These are phyloP conservation scores for Sinonovacula constricta DNA, from an alignment of 1,140 invertebrate species.

Conservation along the genomic window DNA sequence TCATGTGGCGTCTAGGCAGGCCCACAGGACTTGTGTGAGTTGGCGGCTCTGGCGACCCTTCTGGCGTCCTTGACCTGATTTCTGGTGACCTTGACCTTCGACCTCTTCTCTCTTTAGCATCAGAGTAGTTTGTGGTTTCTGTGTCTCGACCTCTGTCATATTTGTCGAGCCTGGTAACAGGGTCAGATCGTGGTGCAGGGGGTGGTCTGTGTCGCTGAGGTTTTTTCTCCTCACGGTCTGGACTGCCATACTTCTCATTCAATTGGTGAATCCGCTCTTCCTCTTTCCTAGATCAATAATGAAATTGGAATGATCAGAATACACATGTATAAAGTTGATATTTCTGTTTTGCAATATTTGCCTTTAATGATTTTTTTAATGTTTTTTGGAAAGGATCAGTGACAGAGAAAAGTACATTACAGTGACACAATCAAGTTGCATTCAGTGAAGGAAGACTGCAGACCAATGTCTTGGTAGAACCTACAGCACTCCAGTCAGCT, in stretches of 20 bases:
- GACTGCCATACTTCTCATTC: conserved; percentile 21
- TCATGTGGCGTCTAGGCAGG: conserved; percentile 45
- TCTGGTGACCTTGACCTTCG: conserved; percentile 36
- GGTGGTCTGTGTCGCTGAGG: conserved; percentile 19
- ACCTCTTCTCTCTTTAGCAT: conserved; percentile 26
- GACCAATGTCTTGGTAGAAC: too few species aligned
- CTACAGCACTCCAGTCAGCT: too few species aligned
- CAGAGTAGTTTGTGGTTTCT: conserved; percentile 35
- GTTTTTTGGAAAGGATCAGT: too few species aligned
- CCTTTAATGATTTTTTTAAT: neutral
- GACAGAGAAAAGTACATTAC: too few species aligned
- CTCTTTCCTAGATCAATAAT: conserved; percentile 32
- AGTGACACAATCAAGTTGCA: too few species aligned
- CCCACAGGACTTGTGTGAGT: conserved; percentile 4
- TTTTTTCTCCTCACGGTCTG: neutral
- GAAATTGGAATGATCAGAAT: neutral
- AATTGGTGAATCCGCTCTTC: conserved; percentile 30
- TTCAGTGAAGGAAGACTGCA: too few species aligned
- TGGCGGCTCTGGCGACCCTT: conserved; percentile 14
- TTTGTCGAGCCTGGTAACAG: conserved; percentile 10
- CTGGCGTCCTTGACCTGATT: neutral
- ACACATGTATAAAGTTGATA: neutral
- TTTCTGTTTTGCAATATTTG: neutral
- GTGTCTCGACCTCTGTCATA: conserved; percentile 30
- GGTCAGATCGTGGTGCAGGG: conserved; percentile 32